Percentiles rank a stretch among this genome's conserved stretches.
Evolutionary conservation across 2,113 vertebrate species (phyloP).

Genomic region (Atractosteus spatula): DNA sequence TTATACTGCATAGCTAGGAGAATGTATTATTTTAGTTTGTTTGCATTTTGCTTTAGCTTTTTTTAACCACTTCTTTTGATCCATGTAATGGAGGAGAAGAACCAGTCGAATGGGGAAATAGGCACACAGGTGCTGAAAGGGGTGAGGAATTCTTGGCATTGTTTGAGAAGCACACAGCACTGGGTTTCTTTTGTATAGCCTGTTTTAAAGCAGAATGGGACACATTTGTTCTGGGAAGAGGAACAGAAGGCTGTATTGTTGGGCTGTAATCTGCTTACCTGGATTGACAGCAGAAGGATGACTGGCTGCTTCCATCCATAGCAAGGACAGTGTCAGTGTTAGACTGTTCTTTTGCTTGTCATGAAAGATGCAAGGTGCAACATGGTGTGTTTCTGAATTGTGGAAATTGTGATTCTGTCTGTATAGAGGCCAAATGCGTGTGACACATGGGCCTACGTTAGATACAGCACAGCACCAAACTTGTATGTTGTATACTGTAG

Average conservation of each 20-base stretch:
- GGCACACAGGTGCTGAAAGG: conserved; percentile 29
- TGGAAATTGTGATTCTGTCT: too few species aligned
- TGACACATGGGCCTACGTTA: too few species aligned
- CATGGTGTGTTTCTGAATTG: too few species aligned
- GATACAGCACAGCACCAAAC: too few species aligned
- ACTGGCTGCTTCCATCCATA: conserved; percentile 58
- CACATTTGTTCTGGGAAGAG: conserved; percentile 66
- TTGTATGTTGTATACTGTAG: too few species aligned
- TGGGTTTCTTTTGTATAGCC: conserved; percentile 36
- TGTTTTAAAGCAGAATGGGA: conserved; percentile 50
- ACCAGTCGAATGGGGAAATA: neutral
- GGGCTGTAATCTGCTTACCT: conserved; percentile 77
- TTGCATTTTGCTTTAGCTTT: conserved; percentile 1
- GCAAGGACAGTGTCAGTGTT: conserved; percentile 44
- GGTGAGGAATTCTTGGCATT: conserved; percentile 46
- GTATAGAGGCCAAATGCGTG: too few species aligned
- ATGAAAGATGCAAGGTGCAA: too few species aligned
- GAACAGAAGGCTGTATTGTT: conserved; percentile 73
- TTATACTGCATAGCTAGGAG: too few species aligned
- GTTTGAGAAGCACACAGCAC: conserved; percentile 3
- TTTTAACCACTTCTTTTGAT: neutral
- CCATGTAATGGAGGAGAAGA: conserved; percentile 35
- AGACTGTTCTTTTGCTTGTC: neutral
- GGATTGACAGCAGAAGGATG: conserved; percentile 63
- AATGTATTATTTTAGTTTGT: neutral